Evolutionary conservation across 2,888 invertebrate species (phyloP).

Genomic region (Mycogona germanica): DNA sequence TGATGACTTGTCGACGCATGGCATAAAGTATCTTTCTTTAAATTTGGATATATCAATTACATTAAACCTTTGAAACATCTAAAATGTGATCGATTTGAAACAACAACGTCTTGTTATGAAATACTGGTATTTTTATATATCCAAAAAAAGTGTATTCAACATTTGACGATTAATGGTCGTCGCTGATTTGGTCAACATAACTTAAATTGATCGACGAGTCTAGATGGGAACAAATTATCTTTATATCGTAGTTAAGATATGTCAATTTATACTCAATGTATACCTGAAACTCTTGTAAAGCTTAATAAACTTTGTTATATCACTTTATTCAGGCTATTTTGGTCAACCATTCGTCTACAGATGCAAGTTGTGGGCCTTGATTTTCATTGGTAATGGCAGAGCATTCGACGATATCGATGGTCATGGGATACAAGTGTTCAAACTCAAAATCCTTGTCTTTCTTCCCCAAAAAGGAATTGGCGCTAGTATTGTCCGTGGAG

Average conservation of each 20-base stretch:
- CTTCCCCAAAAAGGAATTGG: constrained; percentile 53
- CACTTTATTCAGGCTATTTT: constrained; percentile 37
- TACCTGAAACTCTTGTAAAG: neutral
- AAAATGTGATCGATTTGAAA: too few species aligned
- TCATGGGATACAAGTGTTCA: constrained; percentile 48
- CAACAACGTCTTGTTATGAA: too few species aligned
- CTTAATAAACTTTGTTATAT: neutral
- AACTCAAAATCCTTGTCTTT: constrained; percentile 73
- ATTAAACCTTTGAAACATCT: too few species aligned
- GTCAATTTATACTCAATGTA: neutral
- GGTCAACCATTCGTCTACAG: constrained; percentile 58
- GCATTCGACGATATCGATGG: constrained; percentile 43
- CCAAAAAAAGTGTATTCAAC: too few species aligned
- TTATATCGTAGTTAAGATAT: too few species aligned
- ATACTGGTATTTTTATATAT: too few species aligned
- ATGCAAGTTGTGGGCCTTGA: constrained; percentile 47
- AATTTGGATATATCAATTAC: too few species aligned
- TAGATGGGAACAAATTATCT: neutral
- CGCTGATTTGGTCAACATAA: neutral
- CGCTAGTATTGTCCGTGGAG: constrained; percentile 52
- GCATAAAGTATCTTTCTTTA: too few species aligned
- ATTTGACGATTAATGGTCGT: too few species aligned
- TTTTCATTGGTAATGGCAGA: constrained; percentile 45
- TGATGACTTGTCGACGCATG: too few species aligned
- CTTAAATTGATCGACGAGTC: neutral